Evolutionary conservation across 2,797 vertebrate species (phyloP), one percentile per base, ranked within the genome.

Genomic region (Rallus crepitans): DNA sequence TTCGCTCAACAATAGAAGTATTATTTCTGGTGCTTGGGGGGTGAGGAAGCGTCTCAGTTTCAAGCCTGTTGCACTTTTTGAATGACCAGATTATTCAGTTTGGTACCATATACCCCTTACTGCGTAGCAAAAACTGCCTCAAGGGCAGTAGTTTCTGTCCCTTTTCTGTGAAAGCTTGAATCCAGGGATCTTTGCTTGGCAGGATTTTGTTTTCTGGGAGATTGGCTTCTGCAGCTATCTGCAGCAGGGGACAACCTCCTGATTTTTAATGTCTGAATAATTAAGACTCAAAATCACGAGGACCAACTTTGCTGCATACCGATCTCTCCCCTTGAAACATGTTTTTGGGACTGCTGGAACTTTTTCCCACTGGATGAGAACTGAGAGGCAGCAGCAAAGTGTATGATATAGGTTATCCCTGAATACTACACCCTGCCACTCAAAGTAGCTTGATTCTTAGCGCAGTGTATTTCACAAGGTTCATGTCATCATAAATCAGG

Each of bases 1-100:
- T 78, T 73, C 39, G 35, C 35, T 73, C 53, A 50, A 16, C 21
- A 28, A 9, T 45, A 65, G 15, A 75, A 47, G 3, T 55, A 13
- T 35, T 69, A 14, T 31, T n/a, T 69, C 59, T 1, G 2, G 39
- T 72, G 7, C 17, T 23, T 73, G 0, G 0, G 3, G 4, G 15
- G 28, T 42, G 6, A 55, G 87, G 42, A 25, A 82, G 5, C 37
- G 60, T 30, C 5, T 80, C 11, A 11, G 14, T 84, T 76, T 45
- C n/a, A 66, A 35, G 59, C 10, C 68, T 40, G 31, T 52, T 12
- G 84, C 23, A 45, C 30, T 35, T 80, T 9, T 24, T 69, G 25
- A 68, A 69, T 52, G 30, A 84, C 25, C 65, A 60, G n/a, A 31
- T 39, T 65, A 21, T 80, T 72, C 53, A 33, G 17, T 61, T 63